phyloP scores from a whole-genome alignment of 1,140 invertebrate species.

The Apis dorsata region DNA sequence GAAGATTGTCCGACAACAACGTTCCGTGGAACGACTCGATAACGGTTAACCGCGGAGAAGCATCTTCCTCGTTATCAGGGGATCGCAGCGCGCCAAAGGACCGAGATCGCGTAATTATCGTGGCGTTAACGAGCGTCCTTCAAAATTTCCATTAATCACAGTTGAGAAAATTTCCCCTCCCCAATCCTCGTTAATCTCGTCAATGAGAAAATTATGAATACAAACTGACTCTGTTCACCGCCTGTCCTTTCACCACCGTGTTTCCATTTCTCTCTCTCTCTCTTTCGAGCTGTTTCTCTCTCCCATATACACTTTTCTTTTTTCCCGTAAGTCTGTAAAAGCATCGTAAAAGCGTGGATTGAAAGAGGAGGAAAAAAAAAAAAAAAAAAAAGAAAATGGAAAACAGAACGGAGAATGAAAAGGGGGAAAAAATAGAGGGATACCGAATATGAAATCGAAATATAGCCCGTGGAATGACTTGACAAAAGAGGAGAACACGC shows the following conservation, averaged over 20 bases:
- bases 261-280: not conserved
- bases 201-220: conserved; percentile 7
- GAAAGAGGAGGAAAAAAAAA: too few species aligned
- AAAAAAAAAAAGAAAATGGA: rapidly evolving
- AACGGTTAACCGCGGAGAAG: conserved; percentile 24
- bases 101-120: conserved; percentile 40
- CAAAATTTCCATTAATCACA: conserved; percentile 40
- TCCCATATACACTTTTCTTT: too few species aligned
- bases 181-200: not conserved
- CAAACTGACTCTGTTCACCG: not conserved
- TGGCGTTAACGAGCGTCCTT: conserved; percentile 18
- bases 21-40: conserved; percentile 26
- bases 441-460: not conserved
- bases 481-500: too few species aligned
- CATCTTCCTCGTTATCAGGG: not conserved
- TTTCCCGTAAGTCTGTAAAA: too few species aligned
- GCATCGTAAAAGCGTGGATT: not conserved
- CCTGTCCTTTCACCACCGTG: not conserved
- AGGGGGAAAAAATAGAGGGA: not conserved
- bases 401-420: not conserved
- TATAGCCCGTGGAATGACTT: not conserved
- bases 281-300: not conserved
- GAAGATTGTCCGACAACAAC: conserved; percentile 22
- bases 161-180: not conserved
- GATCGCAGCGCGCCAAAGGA: conserved; percentile 26